Percentiles rank a stretch among this genome's conserved stretches.
Evolutionary conservation across 2,797 vertebrate species (phyloP).

Genomic region (Florisuga fusca): DNA sequence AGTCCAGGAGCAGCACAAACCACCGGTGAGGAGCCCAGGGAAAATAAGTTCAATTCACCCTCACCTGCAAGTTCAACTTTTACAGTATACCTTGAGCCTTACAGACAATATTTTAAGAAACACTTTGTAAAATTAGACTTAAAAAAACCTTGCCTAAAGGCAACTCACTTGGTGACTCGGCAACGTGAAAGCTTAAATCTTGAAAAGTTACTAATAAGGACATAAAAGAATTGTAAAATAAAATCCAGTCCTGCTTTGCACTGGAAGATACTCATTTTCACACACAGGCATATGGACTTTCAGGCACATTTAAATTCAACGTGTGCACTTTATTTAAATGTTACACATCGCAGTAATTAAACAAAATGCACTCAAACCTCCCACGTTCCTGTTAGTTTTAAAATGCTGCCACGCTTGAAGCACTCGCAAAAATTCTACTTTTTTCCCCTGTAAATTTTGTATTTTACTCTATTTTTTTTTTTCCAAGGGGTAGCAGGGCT

Average conservation of each 20-base stretch:
- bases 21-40: too few relatives aligned
- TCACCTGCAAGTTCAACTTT: neutral
- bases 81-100: rapidly evolving
- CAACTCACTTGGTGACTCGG: neutral
- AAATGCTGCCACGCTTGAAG: neutral
- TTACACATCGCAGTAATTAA: neutral
- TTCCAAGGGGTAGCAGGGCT: neutral
- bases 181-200: neutral
- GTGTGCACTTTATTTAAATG: neutral
- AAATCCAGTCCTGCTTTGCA: neutral
- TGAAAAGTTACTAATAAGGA: neutral
- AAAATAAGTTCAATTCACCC: neutral
- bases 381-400: neutral
- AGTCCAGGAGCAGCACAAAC: too few relatives aligned
- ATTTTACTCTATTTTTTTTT: neutral
- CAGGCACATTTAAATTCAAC: neutral
- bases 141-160: neutral
- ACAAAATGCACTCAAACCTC: neutral
- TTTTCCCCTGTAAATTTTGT: neutral
- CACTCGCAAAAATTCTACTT: neutral
- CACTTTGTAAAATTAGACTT: neutral
- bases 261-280: neutral
- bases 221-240: neutral
- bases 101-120: neutral
- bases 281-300: rapidly evolving